Conservation (phyloP, 2,113 vertebrate genomes). For the Alouatta palliata region DNA sequence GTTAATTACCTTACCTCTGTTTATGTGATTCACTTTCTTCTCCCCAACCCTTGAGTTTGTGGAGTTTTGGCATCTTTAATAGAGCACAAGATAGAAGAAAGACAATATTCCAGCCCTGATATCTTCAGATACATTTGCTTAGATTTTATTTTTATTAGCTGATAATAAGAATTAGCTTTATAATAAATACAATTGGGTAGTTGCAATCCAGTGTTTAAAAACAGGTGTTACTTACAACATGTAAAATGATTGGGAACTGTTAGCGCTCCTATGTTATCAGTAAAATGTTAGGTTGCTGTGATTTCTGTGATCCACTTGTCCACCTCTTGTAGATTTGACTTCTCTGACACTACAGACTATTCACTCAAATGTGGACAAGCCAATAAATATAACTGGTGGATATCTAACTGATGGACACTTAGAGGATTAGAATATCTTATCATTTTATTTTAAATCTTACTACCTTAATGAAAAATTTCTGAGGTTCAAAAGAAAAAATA, state of each 20-base stretch:
- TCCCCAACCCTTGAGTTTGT: conserved; percentile 38
- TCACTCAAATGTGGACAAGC: conserved; percentile 5
- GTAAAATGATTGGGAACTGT: neutral
- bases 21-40: neutral
- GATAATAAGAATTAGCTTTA: neutral
- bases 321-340: neutral
- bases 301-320: neutral
- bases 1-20: conserved; percentile 42
- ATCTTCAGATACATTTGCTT: conserved; percentile 16
- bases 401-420: neutral
- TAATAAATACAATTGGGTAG: neutral
- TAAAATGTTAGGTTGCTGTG: neutral
- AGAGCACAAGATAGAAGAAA: conserved; percentile 40
- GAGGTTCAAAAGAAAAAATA: conserved; percentile 26
- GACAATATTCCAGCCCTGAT: neutral
- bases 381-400: neutral
- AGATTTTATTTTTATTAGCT: conserved; percentile 14
- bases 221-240: neutral
- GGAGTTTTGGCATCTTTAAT: conserved; percentile 9
- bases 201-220: conserved; percentile 18
- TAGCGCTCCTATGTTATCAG: neutral
- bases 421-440: conserved; percentile 34
- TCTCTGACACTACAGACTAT: neutral
- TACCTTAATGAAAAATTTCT: conserved; percentile 25
- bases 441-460: conserved; percentile 21